Base-by-base conservation (phyloP, 2,113 vertebrate species). In the Sigmodon hispidus region DNA sequence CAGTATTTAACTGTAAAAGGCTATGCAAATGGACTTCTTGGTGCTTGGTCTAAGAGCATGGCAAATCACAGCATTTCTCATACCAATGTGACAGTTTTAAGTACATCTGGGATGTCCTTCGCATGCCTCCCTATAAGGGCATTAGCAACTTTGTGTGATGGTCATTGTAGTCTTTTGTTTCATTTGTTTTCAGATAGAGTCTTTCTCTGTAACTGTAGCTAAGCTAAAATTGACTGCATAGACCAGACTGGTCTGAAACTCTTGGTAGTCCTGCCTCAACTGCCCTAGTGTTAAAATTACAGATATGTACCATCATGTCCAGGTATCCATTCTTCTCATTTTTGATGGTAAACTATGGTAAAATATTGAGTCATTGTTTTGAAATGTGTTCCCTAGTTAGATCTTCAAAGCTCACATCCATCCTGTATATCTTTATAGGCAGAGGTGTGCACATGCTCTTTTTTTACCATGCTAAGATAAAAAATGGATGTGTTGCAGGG, bases 371-470 rank as follows among this genome's bases (percentile, higher is more conserved):
- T 80, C 22, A 50, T 26, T 90, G 73, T 83, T 96, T 96, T 87
- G 26, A 93, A 73, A 87, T 52, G 1, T 19, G 8, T 4, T 3
- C 9, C 11, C 0, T 4, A 61, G 0, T 16, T 19, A 22, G 26
- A 45, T 2, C 36, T 59, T 87, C 45, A 17, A 8, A n/a, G 2
- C 36, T 24, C 50, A n/a, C 19, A 43, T 59, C 29, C 61, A 11
- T 63, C n/a, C 48, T 67, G 11, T 55, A 22, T 80, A 16, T 55
- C 40, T 83, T 84, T 34, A 80, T 43, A 77, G 24, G 36, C 43
- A 4, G 0, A 19, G 12, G 3, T 48, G 2, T 21, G 2, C 0
- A 43, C 1, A 0, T 3, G 31, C 2, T 26, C 9, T 61, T 59
- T 61, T 59, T 13, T 63, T 36, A 2, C 2, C 7, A 24, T 63